Evolutionary conservation across 2,888 invertebrate genomes (phyloP).

Genomic region (Volucella zonaria): DNA sequence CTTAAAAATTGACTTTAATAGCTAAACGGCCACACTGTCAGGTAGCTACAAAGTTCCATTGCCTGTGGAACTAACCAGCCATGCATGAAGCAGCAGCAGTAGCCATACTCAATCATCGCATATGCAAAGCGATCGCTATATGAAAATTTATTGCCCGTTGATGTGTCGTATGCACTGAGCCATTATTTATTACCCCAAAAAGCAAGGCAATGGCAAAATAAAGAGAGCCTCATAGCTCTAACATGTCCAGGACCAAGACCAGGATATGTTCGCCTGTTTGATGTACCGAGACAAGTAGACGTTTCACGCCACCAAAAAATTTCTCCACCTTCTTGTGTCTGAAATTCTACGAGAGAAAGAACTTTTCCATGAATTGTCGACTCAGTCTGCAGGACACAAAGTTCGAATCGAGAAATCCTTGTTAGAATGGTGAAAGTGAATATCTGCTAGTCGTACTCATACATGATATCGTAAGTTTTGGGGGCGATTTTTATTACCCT

Average conservation of each 20-base stretch:
- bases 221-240: slow-evolving; percentile 9
- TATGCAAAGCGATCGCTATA: slow-evolving; percentile 68
- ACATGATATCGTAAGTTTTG: slow-evolving; percentile 60
- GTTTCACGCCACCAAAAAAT: slow-evolving; percentile 59
- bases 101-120: slow-evolving; percentile 61
- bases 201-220: slow-evolving; percentile 16
- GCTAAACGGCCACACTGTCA: too few species aligned
- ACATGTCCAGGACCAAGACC: slow-evolving; percentile 46
- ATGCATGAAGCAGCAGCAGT: slow-evolving; percentile 22
- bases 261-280: slow-evolving; percentile 53
- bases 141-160: slow-evolving; percentile 69
- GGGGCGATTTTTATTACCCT: slow-evolving; percentile 73
- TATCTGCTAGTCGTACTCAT: slow-evolving; percentile 6
- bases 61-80: slow-evolving; percentile 11
- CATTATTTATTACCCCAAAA: slow-evolving; percentile 66
- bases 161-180: slow-evolving; percentile 71
- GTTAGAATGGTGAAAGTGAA: slow-evolving; percentile 25
- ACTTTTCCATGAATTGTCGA: slow-evolving; percentile 54
- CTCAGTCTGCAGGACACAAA: slow-evolving; percentile 44
- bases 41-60: background rate
- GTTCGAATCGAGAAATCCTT: slow-evolving; percentile 23
- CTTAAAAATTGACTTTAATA: too few species aligned
- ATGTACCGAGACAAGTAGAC: slow-evolving; percentile 57
- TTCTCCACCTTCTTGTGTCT: slow-evolving; percentile 14
- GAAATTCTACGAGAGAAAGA: slow-evolving; percentile 21